These are phyloP conservation scores for Apis cerana DNA, from an alignment of 1,140 invertebrate genomes.

Conservation along the genomic window DNA sequence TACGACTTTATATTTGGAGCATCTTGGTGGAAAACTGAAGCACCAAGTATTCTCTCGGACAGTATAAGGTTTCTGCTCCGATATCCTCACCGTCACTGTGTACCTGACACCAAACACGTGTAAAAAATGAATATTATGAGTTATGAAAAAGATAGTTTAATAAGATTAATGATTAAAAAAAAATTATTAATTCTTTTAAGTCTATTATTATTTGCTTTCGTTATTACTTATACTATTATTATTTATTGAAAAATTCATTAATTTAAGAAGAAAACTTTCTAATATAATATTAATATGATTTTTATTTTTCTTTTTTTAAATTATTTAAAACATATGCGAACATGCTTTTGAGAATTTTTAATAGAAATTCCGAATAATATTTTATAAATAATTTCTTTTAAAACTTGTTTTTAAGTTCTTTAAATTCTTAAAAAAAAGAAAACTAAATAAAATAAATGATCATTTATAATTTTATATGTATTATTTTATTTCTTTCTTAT, in stretches of 20 bases:
- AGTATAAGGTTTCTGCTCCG: conserved; percentile 90
- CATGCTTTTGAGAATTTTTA: not conserved
- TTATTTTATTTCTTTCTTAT: too few relatives aligned
- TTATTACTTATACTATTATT: too few relatives aligned
- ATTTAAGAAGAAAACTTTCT: not conserved
- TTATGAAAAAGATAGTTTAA: not conserved
- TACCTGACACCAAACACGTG: conserved; percentile 82
- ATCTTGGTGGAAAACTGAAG: conserved; percentile 90
- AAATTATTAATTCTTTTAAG: not conserved
- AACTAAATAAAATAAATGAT: not conserved
- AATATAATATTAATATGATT: not conserved
- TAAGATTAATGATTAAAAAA: not conserved
- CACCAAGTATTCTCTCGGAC: conserved; percentile 91
- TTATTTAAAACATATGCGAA: not conserved
- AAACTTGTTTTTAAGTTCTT: too few relatives aligned
- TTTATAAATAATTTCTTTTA: too few relatives aligned
- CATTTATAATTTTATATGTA: not conserved
- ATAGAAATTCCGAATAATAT: not conserved
- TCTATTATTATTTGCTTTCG: not conserved
- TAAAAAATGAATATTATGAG: not conserved
- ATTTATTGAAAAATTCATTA: not conserved
- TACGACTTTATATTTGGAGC: conserved; percentile 91
- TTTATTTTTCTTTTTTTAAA: not conserved
- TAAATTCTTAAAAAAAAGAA: too few relatives aligned
- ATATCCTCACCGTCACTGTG: conserved; percentile 86